Conservation (phyloP, 1,140 invertebrate species). For the Araneus ventricosus region DNA sequence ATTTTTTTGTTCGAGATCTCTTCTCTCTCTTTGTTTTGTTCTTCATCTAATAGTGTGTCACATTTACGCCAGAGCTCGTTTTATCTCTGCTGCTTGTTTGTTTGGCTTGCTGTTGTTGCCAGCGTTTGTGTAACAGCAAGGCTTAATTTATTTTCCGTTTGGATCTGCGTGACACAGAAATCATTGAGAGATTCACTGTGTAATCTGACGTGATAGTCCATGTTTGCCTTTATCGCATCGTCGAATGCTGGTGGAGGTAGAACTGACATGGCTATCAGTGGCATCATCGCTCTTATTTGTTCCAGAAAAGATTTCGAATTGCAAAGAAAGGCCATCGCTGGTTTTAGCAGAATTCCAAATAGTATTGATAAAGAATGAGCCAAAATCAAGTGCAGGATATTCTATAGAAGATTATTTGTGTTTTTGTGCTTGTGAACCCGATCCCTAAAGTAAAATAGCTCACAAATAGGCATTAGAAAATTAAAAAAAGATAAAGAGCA, state of each 20-base stretch:
- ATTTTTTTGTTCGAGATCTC: background rate
- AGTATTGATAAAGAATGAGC: no score
- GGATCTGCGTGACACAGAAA: background rate
- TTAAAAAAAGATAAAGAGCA: no score
- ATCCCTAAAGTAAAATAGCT: no score
- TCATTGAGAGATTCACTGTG: slow-evolving; percentile 9
- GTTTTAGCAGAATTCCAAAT: no score
- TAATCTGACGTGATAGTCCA: slow-evolving; percentile 1
- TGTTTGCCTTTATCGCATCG: background rate
- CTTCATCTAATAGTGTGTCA: background rate
- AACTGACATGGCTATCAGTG: background rate
- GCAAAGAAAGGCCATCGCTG: no score
- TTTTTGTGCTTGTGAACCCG: no score
- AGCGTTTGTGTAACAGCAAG: background rate
- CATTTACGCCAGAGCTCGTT: background rate
- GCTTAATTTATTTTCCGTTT: slow-evolving; percentile 4
- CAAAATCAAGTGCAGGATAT: no score
- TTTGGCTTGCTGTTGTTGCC: background rate
- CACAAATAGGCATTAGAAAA: no score
- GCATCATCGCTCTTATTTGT: background rate
- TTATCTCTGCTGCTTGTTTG: background rate
- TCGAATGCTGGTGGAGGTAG: background rate
- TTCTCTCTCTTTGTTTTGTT: background rate
- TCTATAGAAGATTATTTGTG: no score
- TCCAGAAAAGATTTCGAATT: background rate